Evolutionary conservation across 2,797 vertebrate genomes (phyloP), one percentile per base, ranked within the genome.

Genomic region (Basileuterus tristriatus): DNA sequence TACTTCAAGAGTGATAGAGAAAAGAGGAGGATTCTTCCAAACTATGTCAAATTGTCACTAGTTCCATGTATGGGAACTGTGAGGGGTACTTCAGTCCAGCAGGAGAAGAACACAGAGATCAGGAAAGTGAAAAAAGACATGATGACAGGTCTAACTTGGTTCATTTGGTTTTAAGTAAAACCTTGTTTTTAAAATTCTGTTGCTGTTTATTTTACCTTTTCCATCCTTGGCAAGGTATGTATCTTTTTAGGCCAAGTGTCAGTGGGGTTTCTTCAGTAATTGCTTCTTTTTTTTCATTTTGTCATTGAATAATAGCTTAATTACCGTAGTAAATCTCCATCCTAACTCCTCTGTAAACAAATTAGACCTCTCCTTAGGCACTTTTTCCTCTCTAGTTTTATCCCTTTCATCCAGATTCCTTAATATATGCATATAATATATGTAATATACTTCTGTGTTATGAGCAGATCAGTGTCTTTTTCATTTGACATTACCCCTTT

Each of bases 231-330:
- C 20, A 72, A 80, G 70, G n/a, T 78, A 14, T 32, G 26, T 88
- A 36, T 92, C 44, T 89, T 83, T 86, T 86, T 47, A 93, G 79
- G 70, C 63, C 56, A 80, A 78, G 43, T 68, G 74, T 86, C 70
- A 84, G 52, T 59, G 53, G 56, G 44, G 22, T 90, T 95, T 91
- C 89, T 68, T 79, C 46, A 80, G 85, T 84, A 94, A 91, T 87
- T 79, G 59, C 47, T 82, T 65, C 19, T 83, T 83, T 91, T 87
- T 87, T 92, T 83, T 68, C 47, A 70, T 76, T 92, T 89, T 88
- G 91, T 94, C 93, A 91, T 94, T 94, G 91, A 96, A 90, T 86
- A 95, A 94, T 92, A 89, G 82, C 80, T 90, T 94, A 91, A 95
- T 97, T 97, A 93, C 86, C 7, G 4, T 21, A 90, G 85, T 72